These are phyloP conservation scores for Phenganax stokvisi DNA, from an alignment of 92 coral and sea anemone species.

Conservation along the genomic window DNA sequence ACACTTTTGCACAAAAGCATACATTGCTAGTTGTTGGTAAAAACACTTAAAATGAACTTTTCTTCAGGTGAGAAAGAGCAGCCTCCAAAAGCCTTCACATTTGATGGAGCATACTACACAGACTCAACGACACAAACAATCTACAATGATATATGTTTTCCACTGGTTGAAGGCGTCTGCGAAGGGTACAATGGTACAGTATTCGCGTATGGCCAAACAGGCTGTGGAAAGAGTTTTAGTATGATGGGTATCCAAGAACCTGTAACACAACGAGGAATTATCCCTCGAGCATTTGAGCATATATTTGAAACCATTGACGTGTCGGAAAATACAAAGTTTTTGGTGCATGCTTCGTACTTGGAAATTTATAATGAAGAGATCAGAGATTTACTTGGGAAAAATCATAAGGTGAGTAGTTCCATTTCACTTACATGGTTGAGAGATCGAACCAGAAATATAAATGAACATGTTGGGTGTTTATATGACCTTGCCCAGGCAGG, in stretches of 20 bases:
- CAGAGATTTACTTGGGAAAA: constrained; percentile 85
- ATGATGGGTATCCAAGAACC: constrained; percentile 97
- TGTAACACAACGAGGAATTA: constrained; percentile 79
- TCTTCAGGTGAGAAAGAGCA: constrained; percentile 56
- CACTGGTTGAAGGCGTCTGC: constrained; percentile 90
- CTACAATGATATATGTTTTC: constrained; percentile 92
- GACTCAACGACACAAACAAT: constrained; percentile 91
- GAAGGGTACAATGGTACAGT: constrained; percentile 99
- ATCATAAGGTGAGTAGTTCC: constrained; percentile 51
- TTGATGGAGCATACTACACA: constrained; percentile 86
- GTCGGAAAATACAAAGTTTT: constrained; percentile 79
- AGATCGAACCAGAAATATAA: neutral
- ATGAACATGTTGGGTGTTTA: neutral
- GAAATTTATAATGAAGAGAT: constrained; percentile 98
- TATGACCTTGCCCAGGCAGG: neutral
- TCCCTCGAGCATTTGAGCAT: constrained; percentile 97
- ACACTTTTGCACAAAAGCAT: no score
- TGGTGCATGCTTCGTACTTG: constrained; percentile 89
- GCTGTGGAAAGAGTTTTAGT: constrained; percentile 93
- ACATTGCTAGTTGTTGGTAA: no score
- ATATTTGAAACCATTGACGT: constrained; percentile 89
- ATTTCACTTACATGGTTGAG: no score
- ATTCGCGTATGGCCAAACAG: constrained; percentile 98
- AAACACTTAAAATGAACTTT: no score
- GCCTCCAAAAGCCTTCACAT: constrained; percentile 89